phyloP scores from a whole-genome alignment of 2,113 vertebrate species.

The Zosterops japonicus region DNA sequence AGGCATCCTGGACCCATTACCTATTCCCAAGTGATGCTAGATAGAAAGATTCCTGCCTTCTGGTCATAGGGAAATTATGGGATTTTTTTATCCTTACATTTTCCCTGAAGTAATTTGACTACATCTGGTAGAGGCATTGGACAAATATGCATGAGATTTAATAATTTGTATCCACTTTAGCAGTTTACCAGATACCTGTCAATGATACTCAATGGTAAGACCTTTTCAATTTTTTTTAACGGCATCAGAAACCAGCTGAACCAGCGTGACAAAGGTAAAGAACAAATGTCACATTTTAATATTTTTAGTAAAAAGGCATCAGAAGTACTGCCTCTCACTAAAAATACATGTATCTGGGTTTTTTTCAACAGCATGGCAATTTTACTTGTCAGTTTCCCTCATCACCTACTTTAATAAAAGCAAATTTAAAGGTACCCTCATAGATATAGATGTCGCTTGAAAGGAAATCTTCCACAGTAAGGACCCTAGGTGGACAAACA shows the following conservation, averaged over 20 bases:
- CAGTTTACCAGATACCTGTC: neutral
- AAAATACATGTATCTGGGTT: fast-evolving
- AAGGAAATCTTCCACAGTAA: constrained; percentile 5
- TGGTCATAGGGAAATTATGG: neutral
- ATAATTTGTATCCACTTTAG: neutral
- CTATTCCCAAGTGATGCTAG: neutral
- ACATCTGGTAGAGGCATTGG: neutral
- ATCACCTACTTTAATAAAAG: neutral
- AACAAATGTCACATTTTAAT: neutral
- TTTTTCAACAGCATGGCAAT: neutral
- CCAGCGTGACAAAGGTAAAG: neutral
- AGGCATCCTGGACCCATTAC: neutral
- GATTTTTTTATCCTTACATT: neutral
- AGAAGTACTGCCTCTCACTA: neutral
- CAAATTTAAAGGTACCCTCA: neutral
- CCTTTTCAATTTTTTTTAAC: neutral
- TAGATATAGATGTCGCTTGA: neutral
- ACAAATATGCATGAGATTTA: neutral
- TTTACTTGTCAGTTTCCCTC: neutral
- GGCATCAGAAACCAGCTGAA: neutral
- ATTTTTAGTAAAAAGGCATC: neutral
- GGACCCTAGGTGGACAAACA: neutral
- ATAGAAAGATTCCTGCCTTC: neutral
- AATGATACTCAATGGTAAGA: fast-evolving
- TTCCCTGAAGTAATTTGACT: neutral